Evolutionary conservation across 1,140 invertebrate genomes (phyloP), one percentile per base, ranked within the genome.

Genomic region (Drosophila cardini): DNA sequence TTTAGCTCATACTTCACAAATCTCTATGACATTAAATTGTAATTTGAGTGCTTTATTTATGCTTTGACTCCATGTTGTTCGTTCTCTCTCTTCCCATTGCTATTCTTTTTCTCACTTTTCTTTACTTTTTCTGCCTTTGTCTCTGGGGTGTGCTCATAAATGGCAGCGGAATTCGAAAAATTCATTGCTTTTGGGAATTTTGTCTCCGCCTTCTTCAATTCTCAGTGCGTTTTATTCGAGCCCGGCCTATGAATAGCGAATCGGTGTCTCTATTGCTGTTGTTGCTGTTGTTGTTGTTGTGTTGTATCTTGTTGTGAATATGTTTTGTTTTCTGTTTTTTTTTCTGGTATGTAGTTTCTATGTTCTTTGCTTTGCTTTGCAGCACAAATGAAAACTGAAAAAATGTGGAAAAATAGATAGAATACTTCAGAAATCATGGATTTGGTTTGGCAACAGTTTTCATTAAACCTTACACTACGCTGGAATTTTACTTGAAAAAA

Each of bases 41-140:
- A 75, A 75, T 78, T 78, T 78, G 30, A 56, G 18, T 43, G 42
- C 57, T 71, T 75, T 78, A 75, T 75, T 78, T 75, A 75, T 75
- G 65, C 55, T 61, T 78, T 71, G 45, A 21, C 36, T 70, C 18
- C 32, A 50, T 50, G 48, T 64, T 46, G 42, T 26, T 36, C 45
- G 43, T 11, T 15, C 38, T 45, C 13, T 69, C 56, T 53, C 45
- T 45, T 26, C 26, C 58, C 11, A 60, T n/a, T 32, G n/a, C 2
- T 30, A 0, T n/a, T 32, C 21, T 52, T 9, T 64, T 38, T 48
- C 21, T 58, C 2, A 46, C 16, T 48, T n/a, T 58, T n/a, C n/a
- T n/a, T n/a, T n/a, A n/a, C n/a, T n/a, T 2, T 60, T 26, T 11
- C 3, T 9, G 11, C 15, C 38, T 10, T 11, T 40, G 36, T 64